Evolutionary conservation across 2,888 invertebrate genomes (phyloP), one percentile per base, ranked within the genome.

Genomic region (Heliconius aoede): DNA sequence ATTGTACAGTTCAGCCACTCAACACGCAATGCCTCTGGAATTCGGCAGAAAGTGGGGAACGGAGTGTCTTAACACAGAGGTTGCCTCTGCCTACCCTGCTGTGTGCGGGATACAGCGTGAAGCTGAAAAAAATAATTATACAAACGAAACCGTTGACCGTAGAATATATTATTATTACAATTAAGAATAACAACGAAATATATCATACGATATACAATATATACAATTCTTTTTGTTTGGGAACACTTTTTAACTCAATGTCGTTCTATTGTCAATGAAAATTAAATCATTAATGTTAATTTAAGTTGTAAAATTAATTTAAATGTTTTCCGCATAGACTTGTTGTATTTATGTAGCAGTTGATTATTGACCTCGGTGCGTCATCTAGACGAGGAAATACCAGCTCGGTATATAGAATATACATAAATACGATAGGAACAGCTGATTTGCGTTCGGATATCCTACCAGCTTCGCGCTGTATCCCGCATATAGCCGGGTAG

Each of bases 361-460:
- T 71, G 72, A 76, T 51, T 46, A 68, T 68, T 78, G 78, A 78
- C 78, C 78, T 78, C 76, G 78, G 7, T 64, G 61, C 55, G 78
- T 76, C 74, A 68, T 24, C 21, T 65, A 36, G 71, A 76, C n/a
- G 72, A 78, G 74, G 78, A 76, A 78, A 78, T 40, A 68, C 51
- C 76, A 8, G 30, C 28, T 24, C 69, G 4, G 21, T 26, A 51
- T 69, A 28, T 51, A 3, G n/a, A 24, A 28, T 32, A 65, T 36
- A 51, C n/a, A 21, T 69, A 51, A 24, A 11, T 15, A 24, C 28
- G 3, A 30, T 65, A 36, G 64, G 64, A 72, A 61, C 72, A 72
- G 72, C 61, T 61, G 72, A 32, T 69, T 55, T 28, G 55, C 7
- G 7, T 51, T 68, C 30, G 3, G 11, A 28, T 26, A 28, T 4